Base-by-base conservation (phyloP, 2,888 invertebrate species). In the Cylloceria caligata region DNA sequence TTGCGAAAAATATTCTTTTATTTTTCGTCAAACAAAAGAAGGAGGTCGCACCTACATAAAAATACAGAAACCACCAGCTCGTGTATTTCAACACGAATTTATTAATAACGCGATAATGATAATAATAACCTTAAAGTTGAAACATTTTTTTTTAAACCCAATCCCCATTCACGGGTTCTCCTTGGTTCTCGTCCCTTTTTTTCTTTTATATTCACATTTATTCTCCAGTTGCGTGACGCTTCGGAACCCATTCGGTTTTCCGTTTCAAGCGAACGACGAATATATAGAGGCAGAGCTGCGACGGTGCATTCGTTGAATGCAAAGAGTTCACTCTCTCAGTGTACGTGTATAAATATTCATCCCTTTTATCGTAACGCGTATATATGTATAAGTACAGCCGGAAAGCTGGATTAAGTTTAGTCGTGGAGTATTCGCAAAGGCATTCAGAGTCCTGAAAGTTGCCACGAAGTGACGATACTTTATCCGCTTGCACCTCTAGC, bases 281-380 rank as follows among this genome's bases (percentile, higher is more conserved):
- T 57, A 69, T 21, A 55, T 42, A 47, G 30, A 68, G 16, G 34
- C 13, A 52, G 16, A 47, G 74, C n/a, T n/a, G 60, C 30, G 11
- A 21, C 64, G 21, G 3, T 13, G 24, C 21, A 21, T 39, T 39
- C 21, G 42, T 11, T 42, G 21, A 16, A 55, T 60, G 55, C 11
- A 55, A 65, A 75, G 39, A 65, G 45, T 81, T 80, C 34, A 76
- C 81, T 57, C 52, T 72, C 52, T 30, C 42, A 21, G 27, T 21
- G 68, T 30, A 24, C 19, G 30, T 24, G 49, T 71, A 76, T 76
- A 68, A 82, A 84, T 72, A 79, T 84, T 83, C 80, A 72, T 80
- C 45, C 45, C 42, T 49, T 67, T 67, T 69, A 52, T 71, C 24
- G 30, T 45, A 30, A 52, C 19, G n/a, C 6, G 27, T 42, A 36